Evolutionary conservation across 2,888 invertebrate species (phyloP).

Genomic region (Pachymerium ferrugineum): DNA sequence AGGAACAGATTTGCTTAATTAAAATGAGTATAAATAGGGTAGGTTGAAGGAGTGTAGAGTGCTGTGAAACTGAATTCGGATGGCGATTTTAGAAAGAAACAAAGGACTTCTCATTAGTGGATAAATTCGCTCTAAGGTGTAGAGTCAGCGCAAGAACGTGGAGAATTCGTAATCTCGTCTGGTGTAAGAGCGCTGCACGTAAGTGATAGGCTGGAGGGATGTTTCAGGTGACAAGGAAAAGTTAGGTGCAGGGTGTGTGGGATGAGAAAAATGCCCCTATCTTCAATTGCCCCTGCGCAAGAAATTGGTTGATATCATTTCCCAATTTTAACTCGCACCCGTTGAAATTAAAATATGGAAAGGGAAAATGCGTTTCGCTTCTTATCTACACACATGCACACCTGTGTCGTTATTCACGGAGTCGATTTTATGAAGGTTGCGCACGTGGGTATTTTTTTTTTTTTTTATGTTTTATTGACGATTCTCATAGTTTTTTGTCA

Average conservation of each 20-base stretch:
- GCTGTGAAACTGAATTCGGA: not conserved
- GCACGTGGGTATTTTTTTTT: not conserved
- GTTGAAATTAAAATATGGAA: not conserved
- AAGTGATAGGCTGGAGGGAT: not conserved
- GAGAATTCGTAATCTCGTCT: conserved; percentile 23
- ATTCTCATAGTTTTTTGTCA: not conserved
- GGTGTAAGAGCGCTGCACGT: not conserved
- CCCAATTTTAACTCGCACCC: too few relatives aligned
- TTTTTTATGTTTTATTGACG: not conserved
- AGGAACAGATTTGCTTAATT: conserved; percentile 9
- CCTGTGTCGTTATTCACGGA: too few relatives aligned
- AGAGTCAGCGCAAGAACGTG: conserved; percentile 22
- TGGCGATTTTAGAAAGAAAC: not conserved
- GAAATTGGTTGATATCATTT: too few relatives aligned
- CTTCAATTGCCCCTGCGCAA: too few relatives aligned
- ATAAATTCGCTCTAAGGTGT: conserved; percentile 17
- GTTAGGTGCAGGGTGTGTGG: too few relatives aligned
- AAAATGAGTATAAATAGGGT: conserved; percentile 1
- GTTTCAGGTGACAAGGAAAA: not conserved
- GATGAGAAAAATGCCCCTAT: not conserved
- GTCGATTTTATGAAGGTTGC: not conserved
- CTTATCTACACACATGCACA: too few relatives aligned
- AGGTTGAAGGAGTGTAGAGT: not conserved
- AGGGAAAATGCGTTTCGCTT: too few relatives aligned
- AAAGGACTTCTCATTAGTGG: conserved; percentile 4